phyloP scores from a whole-genome alignment of 2,797 vertebrate genomes.

The Acanthurus lineatus region DNA sequence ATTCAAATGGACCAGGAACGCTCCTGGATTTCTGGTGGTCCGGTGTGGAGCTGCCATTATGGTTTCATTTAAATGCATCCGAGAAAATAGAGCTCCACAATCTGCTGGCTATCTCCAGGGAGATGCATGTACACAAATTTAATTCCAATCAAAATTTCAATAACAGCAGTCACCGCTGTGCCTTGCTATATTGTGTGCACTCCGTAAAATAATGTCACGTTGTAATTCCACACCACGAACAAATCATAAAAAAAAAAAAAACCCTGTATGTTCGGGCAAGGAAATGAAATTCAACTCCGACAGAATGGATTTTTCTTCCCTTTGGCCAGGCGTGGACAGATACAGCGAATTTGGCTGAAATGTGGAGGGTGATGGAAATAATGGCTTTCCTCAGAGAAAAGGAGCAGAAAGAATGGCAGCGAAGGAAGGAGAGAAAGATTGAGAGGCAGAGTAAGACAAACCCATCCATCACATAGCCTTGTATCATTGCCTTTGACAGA shows the following conservation, averaged over 20 bases:
- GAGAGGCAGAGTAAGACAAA: slow-evolving; percentile 75
- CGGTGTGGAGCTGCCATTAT: slow-evolving; percentile 44
- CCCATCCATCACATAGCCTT: slow-evolving; percentile 79
- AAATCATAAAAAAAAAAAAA: slow-evolving; percentile 58
- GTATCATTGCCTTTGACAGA: slow-evolving; percentile 82
- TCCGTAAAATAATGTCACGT: slow-evolving; percentile 66
- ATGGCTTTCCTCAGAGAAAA: slow-evolving; percentile 68
- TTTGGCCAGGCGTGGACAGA: slow-evolving; percentile 68
- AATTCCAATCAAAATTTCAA: slow-evolving; percentile 81
- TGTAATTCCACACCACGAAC: slow-evolving; percentile 68
- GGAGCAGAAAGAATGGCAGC: slow-evolving; percentile 51
- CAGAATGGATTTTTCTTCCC: slow-evolving; percentile 76
- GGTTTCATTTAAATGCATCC: slow-evolving; percentile 70
- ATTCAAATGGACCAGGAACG: slow-evolving; percentile 16
- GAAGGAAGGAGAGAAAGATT: slow-evolving; percentile 61
- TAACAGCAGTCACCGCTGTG: slow-evolving; percentile 57
- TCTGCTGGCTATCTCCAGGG: slow-evolving; percentile 56
- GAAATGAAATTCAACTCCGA: slow-evolving; percentile 74
- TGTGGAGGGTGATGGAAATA: slow-evolving; percentile 72
- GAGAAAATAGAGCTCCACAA: slow-evolving; percentile 45
- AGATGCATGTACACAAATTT: slow-evolving; percentile 71
- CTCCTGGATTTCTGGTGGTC: slow-evolving; percentile 35
- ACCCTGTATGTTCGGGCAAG: slow-evolving; percentile 39
- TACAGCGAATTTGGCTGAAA: slow-evolving; percentile 72
- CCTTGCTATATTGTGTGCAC: slow-evolving; percentile 47